phyloP scores from a whole-genome alignment of 2,888 invertebrate species.

The Drosophila fungiperda region DNA sequence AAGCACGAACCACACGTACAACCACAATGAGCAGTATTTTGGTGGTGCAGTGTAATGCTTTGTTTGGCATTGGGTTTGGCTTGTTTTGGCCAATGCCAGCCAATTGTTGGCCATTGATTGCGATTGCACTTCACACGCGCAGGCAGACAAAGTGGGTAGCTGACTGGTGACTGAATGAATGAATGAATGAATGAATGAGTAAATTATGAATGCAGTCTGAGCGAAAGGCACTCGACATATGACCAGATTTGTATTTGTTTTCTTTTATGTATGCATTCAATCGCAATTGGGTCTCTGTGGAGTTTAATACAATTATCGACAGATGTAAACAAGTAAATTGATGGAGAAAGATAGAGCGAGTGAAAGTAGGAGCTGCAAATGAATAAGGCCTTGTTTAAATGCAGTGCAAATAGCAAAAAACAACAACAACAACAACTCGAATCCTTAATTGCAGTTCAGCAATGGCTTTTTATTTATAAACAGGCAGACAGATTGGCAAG shows the following conservation, averaged over 20 bases:
- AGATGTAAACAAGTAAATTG: not conserved
- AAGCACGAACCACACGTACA: slow-evolving; percentile 26
- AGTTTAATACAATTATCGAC: slow-evolving; percentile 43
- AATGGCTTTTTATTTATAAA: slow-evolving; percentile 28
- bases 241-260: not conserved
- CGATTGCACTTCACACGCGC: slow-evolving; percentile 31
- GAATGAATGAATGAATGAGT: slow-evolving; percentile 5
- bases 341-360: not conserved
- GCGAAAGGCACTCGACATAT: slow-evolving; percentile 29
- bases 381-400: slow-evolving; percentile 40
- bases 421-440: slow-evolving; percentile 9
- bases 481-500: slow-evolving; percentile 1
- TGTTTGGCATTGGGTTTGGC: slow-evolving; percentile 19
- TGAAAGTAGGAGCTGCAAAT: slow-evolving; percentile 20
- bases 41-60: slow-evolving; percentile 33
- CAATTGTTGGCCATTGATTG: slow-evolving; percentile 53
- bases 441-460: slow-evolving; percentile 48
- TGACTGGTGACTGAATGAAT: too few relatives aligned
- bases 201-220: slow-evolving; percentile 32
- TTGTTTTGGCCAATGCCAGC: slow-evolving; percentile 52
- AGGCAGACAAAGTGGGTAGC: not conserved
- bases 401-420: slow-evolving; percentile 15
- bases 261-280: not conserved
- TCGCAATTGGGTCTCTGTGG: slow-evolving; percentile 1
- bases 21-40: slow-evolving; percentile 49